Conservation (phyloP, 2,888 invertebrate species). For the Nymphalis c-album region DNA sequence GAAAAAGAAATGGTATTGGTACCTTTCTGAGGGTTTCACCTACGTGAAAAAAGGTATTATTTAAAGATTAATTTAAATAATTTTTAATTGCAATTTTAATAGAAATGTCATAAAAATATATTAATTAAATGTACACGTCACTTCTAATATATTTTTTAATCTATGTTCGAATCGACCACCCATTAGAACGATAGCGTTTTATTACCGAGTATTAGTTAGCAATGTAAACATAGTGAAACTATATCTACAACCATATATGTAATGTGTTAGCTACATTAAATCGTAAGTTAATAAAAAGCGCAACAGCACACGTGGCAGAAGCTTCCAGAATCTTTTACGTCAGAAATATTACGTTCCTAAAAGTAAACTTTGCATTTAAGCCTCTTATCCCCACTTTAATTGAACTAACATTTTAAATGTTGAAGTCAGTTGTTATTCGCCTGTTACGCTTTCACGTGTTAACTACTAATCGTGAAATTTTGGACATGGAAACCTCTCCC, state of each 20-base stretch:
- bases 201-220: slow-evolving; percentile 12
- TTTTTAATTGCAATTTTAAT: background rate
- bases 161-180: slow-evolving; percentile 29
- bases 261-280: background rate
- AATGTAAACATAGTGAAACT: slow-evolving; percentile 8
- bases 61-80: background rate
- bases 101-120: background rate
- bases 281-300: too few species aligned
- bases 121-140: background rate
- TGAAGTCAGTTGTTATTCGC: too few species aligned
- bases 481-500: too few species aligned
- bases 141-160: background rate
- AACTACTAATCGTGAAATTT: too few species aligned
- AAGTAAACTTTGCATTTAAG: background rate
- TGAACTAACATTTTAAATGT: too few species aligned
- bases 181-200: slow-evolving; percentile 19
- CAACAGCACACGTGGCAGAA: too few species aligned
- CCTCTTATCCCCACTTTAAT: too few species aligned
- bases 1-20: background rate
- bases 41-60: too few species aligned
- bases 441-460: too few species aligned
- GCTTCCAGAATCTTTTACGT: too few species aligned
- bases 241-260: slow-evolving; percentile 8
- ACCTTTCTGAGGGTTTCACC: too few species aligned
- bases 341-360: background rate